phyloP scores from a whole-genome alignment of 2,888 invertebrate genomes.

The Vanessa cardui region DNA sequence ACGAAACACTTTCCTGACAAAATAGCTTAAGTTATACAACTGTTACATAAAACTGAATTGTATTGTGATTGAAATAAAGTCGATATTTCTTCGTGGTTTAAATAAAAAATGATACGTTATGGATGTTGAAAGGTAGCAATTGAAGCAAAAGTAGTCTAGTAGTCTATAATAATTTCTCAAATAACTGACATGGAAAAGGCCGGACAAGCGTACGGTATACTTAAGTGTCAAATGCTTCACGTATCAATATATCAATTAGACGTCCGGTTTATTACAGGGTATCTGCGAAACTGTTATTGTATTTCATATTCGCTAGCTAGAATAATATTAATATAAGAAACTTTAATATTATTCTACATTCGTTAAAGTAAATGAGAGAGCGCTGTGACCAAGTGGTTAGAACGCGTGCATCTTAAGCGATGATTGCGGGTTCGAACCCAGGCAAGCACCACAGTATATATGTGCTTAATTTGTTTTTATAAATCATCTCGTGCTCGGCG shows the following conservation, averaged over 20 bases:
- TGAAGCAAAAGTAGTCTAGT: constrained; percentile 16
- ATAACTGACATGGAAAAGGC: constrained; percentile 32
- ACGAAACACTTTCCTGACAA: constrained; percentile 8
- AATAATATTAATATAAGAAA: neutral
- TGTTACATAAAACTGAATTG: constrained; percentile 2
- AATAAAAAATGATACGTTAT: neutral
- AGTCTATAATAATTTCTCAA: constrained; percentile 32
- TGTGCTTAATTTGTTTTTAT: too few relatives aligned
- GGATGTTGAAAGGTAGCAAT: constrained; percentile 6
- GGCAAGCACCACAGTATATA: too few relatives aligned
- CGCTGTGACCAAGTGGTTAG: too few relatives aligned
- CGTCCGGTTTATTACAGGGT: constrained; percentile 22
- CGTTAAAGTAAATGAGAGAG: too few relatives aligned
- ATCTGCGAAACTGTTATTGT: constrained; percentile 22
- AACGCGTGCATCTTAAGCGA: too few relatives aligned
- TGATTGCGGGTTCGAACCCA: too few relatives aligned
- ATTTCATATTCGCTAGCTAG: neutral
- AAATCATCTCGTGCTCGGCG: too few relatives aligned
- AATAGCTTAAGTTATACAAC: neutral
- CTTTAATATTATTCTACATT: too few relatives aligned
- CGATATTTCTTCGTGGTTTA: neutral
- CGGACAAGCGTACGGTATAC: constrained; percentile 24
- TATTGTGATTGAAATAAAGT: neutral
- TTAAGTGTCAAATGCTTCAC: constrained; percentile 39
- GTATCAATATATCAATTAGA: constrained; percentile 38